phyloP scores from a whole-genome alignment of 2,113 vertebrate genomes.

The Microtus montanus region DNA sequence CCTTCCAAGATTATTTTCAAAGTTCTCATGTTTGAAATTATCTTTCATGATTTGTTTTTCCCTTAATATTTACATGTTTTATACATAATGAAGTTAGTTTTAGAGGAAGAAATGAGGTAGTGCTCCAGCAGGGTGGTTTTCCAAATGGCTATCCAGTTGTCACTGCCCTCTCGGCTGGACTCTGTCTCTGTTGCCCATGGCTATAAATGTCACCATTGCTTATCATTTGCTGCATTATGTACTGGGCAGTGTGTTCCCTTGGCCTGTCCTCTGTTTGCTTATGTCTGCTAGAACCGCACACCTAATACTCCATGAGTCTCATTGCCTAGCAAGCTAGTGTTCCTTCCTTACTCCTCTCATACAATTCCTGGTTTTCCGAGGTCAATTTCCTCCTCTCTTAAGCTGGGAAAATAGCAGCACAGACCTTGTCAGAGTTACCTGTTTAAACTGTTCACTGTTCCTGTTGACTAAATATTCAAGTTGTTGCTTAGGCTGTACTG shows the following conservation, averaged over 20 bases:
- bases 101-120: constrained; percentile 10
- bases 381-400: constrained; percentile 50
- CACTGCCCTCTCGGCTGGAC: neutral
- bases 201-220: neutral
- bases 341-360: neutral
- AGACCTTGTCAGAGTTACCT: neutral
- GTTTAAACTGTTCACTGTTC: constrained; percentile 29
- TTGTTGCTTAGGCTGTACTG: constrained; percentile 1
- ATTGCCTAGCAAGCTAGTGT: neutral
- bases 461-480: neutral
- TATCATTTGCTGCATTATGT: neutral
- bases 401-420: neutral
- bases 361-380: neutral
- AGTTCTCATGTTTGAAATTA: constrained; percentile 13
- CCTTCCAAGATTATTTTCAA: constrained; percentile 36
- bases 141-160: neutral
- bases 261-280: constrained; percentile 13
- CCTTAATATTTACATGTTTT: constrained; percentile 24
- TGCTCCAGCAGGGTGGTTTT: neutral
- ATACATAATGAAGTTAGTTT: constrained; percentile 12
- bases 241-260: neutral
- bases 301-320: neutral
- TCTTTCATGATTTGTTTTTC: neutral
- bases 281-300: neutral
- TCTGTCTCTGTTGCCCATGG: neutral